phyloP scores from a whole-genome alignment of 2,888 invertebrate species.

The Neoaliturus tenellus region DNA sequence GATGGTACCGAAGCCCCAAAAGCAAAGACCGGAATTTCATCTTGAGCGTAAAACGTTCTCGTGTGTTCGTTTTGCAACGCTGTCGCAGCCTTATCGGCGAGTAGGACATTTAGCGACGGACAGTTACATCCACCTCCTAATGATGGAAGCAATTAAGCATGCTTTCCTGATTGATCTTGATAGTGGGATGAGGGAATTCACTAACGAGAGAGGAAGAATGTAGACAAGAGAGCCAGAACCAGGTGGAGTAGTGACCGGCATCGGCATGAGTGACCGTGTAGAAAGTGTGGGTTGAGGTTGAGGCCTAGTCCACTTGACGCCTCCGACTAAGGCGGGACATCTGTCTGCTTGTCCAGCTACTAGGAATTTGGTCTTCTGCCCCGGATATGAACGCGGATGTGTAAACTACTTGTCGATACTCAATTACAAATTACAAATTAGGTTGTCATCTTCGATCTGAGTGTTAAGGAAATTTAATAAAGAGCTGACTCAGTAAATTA shows the following conservation, averaged over 20 bases:
- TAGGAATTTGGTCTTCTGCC: not conserved
- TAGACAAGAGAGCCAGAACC: not conserved
- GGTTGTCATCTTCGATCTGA: too few species aligned
- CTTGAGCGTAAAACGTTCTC: not conserved
- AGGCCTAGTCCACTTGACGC: conserved; percentile 8
- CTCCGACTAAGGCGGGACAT: conserved; percentile 4
- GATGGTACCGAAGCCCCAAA: not conserved
- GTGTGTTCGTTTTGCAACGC: conserved; percentile 25
- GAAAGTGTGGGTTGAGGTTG: conserved; percentile 26
- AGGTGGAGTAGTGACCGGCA: conserved; percentile 6
- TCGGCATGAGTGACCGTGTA: conserved; percentile 36
- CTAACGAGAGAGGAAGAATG: conserved; percentile 41
- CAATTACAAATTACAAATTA: too few species aligned
- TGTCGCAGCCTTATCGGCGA: conserved; percentile 17
- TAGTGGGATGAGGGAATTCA: conserved; percentile 45
- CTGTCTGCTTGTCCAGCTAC: not conserved
- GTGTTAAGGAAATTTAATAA: too few species aligned
- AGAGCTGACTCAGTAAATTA: too few species aligned
- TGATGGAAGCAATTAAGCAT: conserved; percentile 52
- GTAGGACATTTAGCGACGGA: conserved; percentile 21
- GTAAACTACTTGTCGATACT: not conserved
- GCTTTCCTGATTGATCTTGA: conserved; percentile 52
- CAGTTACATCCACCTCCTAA: conserved; percentile 40
- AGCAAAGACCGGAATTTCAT: not conserved
- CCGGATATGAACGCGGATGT: not conserved